phyloP scores from a whole-genome alignment of 2,888 invertebrate species.

The Siphlonurus alternatus region DNA sequence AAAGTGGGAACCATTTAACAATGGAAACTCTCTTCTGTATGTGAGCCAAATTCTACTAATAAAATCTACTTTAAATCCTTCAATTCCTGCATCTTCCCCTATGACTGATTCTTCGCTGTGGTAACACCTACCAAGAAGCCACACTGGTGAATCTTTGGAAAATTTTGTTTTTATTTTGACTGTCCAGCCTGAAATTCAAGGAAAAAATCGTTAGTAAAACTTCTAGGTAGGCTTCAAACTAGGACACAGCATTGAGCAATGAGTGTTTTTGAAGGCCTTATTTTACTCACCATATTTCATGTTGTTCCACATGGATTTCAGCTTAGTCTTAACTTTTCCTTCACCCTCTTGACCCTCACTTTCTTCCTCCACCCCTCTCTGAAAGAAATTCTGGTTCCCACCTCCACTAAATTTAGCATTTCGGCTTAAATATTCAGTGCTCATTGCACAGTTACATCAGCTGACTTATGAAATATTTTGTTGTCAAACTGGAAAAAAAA shows the following conservation, averaged over 20 bases:
- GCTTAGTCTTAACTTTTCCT: conserved; percentile 62
- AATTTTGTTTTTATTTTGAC: conserved; percentile 58
- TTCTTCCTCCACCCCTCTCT: conserved; percentile 7
- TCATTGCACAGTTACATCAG: too few species aligned
- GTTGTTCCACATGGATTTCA: conserved; percentile 83
- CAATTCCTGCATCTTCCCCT: conserved; percentile 37
- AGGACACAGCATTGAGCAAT: too few species aligned
- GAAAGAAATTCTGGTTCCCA: background rate
- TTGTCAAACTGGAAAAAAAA: too few species aligned
- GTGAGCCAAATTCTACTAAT: conserved; percentile 74
- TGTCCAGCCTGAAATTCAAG: conserved; percentile 40
- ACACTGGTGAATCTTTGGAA: conserved; percentile 76
- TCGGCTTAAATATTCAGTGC: background rate
- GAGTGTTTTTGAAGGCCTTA: conserved; percentile 5
- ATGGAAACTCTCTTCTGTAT: conserved; percentile 71
- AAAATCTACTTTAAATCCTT: conserved; percentile 71
- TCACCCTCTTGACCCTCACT: conserved; percentile 33
- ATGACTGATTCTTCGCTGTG: conserved; percentile 31
- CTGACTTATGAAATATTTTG: too few species aligned
- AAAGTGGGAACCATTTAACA: conserved; percentile 58
- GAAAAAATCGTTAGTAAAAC: conserved; percentile 17
- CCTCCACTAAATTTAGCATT: background rate
- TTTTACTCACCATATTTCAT: conserved; percentile 64
- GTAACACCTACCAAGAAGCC: conserved; percentile 69
- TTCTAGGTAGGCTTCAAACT: too few species aligned